Evolutionary conservation across 35 echinoderm and acorn worm genomes (phyloP).

Genomic region (Apostichopus japonicus): DNA sequence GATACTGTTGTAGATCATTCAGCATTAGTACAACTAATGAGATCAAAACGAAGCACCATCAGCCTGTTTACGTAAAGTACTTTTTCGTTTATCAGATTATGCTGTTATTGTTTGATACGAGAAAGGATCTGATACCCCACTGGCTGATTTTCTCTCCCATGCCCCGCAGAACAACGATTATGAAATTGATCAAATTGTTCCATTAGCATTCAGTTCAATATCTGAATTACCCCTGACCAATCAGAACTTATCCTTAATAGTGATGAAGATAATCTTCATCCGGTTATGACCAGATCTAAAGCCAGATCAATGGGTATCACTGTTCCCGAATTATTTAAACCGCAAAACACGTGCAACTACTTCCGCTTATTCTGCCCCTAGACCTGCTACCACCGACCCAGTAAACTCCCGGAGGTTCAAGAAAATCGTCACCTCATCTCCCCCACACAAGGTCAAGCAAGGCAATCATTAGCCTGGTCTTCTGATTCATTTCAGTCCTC

Average conservation of each 20-base stretch:
- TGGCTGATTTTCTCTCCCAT: slow-evolving; percentile 28
- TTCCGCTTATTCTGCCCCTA: not conserved
- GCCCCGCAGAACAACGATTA: not conserved
- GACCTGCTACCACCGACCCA: too few species aligned
- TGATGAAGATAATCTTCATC: not conserved
- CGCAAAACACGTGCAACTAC: not conserved
- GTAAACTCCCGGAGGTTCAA: too few species aligned
- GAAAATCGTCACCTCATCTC: not conserved
- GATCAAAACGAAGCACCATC: slow-evolving; percentile 49
- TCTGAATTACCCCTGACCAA: not conserved
- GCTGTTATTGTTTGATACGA: slow-evolving; percentile 5
- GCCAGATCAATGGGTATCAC: slow-evolving; percentile 49
- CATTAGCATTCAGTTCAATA: not conserved
- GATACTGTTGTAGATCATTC: not conserved
- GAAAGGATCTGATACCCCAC: not conserved
- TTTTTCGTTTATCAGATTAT: slow-evolving; percentile 10
- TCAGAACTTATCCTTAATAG: too few species aligned
- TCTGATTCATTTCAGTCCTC: not conserved
- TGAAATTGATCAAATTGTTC: slow-evolving; percentile 10
- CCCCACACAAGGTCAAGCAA: not conserved
- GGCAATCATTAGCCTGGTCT: not conserved
- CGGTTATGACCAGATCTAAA: slow-evolving; percentile 34
- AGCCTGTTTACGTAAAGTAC: slow-evolving; percentile 17
- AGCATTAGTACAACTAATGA: slow-evolving; percentile 57
- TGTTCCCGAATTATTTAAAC: slow-evolving; percentile 17